Evolutionary conservation across 2,113 vertebrate species (phyloP), one percentile per base, ranked within the genome.

Genomic region (Patagioenas fasciata): DNA sequence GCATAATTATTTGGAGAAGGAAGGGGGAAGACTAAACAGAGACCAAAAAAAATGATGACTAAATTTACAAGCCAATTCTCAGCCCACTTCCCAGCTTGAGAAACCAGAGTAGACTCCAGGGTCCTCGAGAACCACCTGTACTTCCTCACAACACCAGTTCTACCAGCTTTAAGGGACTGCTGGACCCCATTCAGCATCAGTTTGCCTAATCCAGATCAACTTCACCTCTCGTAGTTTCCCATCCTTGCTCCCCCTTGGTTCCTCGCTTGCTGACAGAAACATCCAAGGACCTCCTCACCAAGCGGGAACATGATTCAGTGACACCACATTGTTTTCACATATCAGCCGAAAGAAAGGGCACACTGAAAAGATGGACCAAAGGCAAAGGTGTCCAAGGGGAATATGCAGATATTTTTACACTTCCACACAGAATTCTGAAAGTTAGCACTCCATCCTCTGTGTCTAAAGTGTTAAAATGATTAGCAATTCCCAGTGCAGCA

Each of bases 401-500:
- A 66, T 15, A 32, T 2, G 13, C 21, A 79, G 11, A 11, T 47
- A 54, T 58, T 77, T 85, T 82, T 83, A 32, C 32, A 66, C 8
- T 70, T 85, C 57, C 38, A 51, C 0, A 0, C 15, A 88, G 64
- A 85, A 78, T 66, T 64, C 29, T 74, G 38, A 89, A 78, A 24
- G 44, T 25, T 25, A 29, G 29, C 16, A 48, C 28, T 85, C 80
- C 26, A 56, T 31, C 29, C 32, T 71, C 82, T 71, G 50, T 23
- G 5, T 73, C 88, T 78, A 56, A 88, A 24, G 80, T 66, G 88
- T 96, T 94, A 91, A 83, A 90, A 74, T 26, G 0, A 86, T 83
- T 67, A 90, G 53, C 53, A 80, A 81, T 67, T 91, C 85, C 85
- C 82, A 84, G 0, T 32, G 89, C 42, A 42, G 56, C 29, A 84